A percentile compares a stretch with the other conserved stretches of the same genome.
phyloP scores from a whole-genome alignment of 2,113 vertebrate genomes.

The Psittacus erithacus region DNA sequence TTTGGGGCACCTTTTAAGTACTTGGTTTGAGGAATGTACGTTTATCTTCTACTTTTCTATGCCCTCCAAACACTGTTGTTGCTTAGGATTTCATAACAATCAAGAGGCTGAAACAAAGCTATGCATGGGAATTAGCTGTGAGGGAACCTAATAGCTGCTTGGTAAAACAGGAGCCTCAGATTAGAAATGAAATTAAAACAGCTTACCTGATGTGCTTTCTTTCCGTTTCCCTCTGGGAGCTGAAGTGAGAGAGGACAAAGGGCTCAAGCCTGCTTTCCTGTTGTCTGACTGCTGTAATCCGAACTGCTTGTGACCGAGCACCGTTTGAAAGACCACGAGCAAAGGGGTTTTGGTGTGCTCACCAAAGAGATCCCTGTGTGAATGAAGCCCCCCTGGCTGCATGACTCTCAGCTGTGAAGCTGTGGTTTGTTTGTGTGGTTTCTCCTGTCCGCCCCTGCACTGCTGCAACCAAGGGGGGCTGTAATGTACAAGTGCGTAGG shows the following conservation, averaged over 20 bases:
- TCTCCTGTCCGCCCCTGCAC: neutral
- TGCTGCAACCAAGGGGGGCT: neutral
- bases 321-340: neutral
- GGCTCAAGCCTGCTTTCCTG: neutral
- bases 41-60: neutral
- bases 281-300: neutral
- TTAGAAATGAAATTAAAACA: neutral
- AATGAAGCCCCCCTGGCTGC: neutral
- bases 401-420: neutral
- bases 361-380: neutral
- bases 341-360: neutral
- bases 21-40: neutral
- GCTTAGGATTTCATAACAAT: neutral
- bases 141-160: neutral
- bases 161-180: neutral
- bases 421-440: neutral
- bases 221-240: neutral
- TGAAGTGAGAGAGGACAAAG: neutral
- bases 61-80: neutral
- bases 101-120: neutral
- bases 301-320: neutral
- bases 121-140: neutral
- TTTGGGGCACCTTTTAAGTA: neutral
- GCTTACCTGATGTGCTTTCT: neutral
- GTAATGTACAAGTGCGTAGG: neutral